Conservation (phyloP, 2,113 vertebrate species). For the Ochotona curzoniae region DNA sequence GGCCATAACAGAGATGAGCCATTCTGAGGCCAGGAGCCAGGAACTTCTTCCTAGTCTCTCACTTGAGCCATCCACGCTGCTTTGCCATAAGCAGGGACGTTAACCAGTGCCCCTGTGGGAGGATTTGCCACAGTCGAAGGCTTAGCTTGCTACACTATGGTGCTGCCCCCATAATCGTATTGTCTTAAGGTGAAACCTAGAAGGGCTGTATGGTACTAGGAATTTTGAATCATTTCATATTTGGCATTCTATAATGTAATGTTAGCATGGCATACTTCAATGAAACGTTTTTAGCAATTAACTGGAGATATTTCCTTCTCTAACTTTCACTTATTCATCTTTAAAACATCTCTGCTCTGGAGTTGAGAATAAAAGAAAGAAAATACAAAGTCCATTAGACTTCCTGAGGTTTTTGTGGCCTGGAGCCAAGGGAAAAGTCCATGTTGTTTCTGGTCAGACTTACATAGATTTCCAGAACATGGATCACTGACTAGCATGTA, state of each 20-base stretch:
- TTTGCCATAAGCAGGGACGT: no score
- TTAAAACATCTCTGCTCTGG: not conserved
- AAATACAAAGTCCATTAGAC: slow-evolving; percentile 8
- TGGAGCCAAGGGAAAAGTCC: not conserved
- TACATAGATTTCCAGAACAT: no score
- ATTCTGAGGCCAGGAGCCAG: no score
- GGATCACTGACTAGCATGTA: no score
- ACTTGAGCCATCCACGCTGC: no score
- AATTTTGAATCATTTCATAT: not conserved
- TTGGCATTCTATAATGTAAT: not conserved
- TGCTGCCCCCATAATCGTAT: not conserved
- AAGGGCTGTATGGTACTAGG: not conserved
- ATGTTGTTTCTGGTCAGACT: no score
- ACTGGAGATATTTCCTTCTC: not conserved
- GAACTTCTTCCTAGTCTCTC: no score
- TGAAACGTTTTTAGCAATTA: not conserved
- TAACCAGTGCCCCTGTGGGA: no score
- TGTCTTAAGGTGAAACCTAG: not conserved
- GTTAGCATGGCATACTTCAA: slow-evolving; percentile 2
- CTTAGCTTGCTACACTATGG: no score
- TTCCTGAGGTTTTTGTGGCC: not conserved
- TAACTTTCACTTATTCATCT: not conserved
- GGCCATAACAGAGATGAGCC: no score
- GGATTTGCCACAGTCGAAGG: no score
- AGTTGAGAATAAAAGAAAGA: not conserved